Conservation (phyloP, 2,888 invertebrate genomes). For the Emesis furor region DNA sequence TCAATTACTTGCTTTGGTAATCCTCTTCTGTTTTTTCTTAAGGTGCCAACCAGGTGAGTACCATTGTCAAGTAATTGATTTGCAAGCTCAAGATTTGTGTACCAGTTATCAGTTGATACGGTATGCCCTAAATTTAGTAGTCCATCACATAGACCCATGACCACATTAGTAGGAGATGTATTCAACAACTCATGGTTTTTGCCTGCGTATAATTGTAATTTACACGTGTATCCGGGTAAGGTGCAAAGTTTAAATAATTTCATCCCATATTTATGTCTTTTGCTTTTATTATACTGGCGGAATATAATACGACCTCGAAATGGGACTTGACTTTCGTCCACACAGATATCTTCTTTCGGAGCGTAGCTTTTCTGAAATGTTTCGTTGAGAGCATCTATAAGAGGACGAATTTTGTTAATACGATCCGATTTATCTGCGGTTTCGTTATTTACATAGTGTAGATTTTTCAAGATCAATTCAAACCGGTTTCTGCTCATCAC, state of each 20-base stretch:
- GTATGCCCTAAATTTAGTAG: slow-evolving; percentile 58
- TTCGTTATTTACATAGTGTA: slow-evolving; percentile 75
- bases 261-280: not conserved
- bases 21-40: not conserved
- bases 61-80: not conserved
- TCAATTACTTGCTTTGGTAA: not conserved
- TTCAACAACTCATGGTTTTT: not conserved
- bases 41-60: not conserved
- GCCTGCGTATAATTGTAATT: not conserved
- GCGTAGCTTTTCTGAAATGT: slow-evolving; percentile 73
- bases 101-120: not conserved
- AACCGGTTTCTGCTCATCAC: slow-evolving; percentile 76
- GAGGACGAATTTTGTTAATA: slow-evolving; percentile 73
- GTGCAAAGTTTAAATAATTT: not conserved
- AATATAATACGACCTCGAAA: slow-evolving; percentile 55
- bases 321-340: slow-evolving; percentile 75
- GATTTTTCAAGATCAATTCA: slow-evolving; percentile 70
- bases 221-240: slow-evolving; percentile 22
- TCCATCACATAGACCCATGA: not conserved
- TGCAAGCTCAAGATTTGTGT: not conserved
- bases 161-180: not conserved
- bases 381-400: slow-evolving; percentile 73
- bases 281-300: not conserved
- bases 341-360: slow-evolving; percentile 76
- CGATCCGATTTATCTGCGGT: slow-evolving; percentile 68